Evolutionary conservation across 2,797 vertebrate species (phyloP), one percentile per base, ranked within the genome.

Genomic region (Diceros bicornis): DNA sequence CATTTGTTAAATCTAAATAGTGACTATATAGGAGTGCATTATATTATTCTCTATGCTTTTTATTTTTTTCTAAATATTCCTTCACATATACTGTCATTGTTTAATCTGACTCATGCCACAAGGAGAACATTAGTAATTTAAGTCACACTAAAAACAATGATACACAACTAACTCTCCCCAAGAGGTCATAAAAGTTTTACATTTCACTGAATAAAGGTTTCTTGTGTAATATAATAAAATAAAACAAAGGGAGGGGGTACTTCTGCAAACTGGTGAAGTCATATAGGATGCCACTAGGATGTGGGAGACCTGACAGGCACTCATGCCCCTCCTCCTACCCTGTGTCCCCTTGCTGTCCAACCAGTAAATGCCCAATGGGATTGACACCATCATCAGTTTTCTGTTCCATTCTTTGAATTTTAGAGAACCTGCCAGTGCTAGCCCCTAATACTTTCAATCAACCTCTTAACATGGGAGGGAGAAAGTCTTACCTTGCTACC

Each of bases 151-250:
- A 52, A 91, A 75, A 62, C 72, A 74, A 25, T 29, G 64, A 79
- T 44, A 94, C 12, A 57, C 34, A 85, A 85, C 66, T 64, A 50
- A 69, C 27, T 75, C 59, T 91, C 84, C 32, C 34, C 16, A 57
- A 7, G 34, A 32, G 18, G 41, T 93, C 41, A 57, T 59, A 57
- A 88, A 91, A 88, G 20, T 74, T 90, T 91, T 88, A 41, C 16
- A 52, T 85, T 81, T 82, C 32, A 79, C 59, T 89, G 18, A 93
- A 66, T 82, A 64, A 94, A 93, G 23, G 12, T 75, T 79, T 68
- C 20, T 32, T 79, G 16, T 55, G 10, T 41, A 41, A 41, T 41
- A 41, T 41, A 41, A 41, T 41, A 41, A 41, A 41, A 41, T 41
- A 41, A 41, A 41, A 41, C 41, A 41, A 41, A 41, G 18, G 6